Percentiles rank a stretch among this genome's conserved stretches.
Conservation (phyloP, 2,888 invertebrate genomes). For the Acleris emargana region DNA sequence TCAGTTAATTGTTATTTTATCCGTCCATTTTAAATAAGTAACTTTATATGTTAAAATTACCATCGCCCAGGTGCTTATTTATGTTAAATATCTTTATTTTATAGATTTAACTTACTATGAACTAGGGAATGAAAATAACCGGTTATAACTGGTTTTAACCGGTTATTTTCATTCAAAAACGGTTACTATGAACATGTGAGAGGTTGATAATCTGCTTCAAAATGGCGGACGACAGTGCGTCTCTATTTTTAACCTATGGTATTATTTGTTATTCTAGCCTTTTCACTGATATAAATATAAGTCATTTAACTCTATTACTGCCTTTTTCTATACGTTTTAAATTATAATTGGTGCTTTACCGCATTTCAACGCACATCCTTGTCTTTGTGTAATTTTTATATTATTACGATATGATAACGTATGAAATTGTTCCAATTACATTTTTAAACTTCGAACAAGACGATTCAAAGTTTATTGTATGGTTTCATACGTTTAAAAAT, state of each 20-base stretch:
- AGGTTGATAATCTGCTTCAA: background rate
- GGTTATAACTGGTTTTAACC: too few species aligned
- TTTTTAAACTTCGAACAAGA: too few species aligned
- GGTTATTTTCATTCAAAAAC: too few species aligned
- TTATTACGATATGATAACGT: background rate
- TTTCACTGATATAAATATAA: too few species aligned
- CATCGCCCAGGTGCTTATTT: constrained; percentile 17
- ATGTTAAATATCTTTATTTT: background rate
- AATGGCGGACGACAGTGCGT: too few species aligned
- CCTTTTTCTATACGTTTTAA: constrained; percentile 3
- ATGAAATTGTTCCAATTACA: background rate
- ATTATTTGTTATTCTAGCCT: too few species aligned
- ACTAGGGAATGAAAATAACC: too few species aligned
- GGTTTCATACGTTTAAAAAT: too few species aligned
- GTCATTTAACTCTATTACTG: background rate
- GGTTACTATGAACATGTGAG: too few species aligned
- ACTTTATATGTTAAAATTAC: constrained; percentile 12
- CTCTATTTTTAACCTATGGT: too few species aligned
- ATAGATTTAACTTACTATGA: background rate
- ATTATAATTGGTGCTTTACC: constrained; percentile 8
- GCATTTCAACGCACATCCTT: constrained; percentile 28
- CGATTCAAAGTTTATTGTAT: too few species aligned
- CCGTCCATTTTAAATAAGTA: constrained; percentile 27
- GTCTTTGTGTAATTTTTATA: background rate
- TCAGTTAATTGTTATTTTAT: constrained; percentile 18